A percentile compares a stretch with the other conserved stretches of the same genome.
These are phyloP conservation scores for Lycaon pictus DNA, from an alignment of 2,113 vertebrate species.

Conservation along the genomic window DNA sequence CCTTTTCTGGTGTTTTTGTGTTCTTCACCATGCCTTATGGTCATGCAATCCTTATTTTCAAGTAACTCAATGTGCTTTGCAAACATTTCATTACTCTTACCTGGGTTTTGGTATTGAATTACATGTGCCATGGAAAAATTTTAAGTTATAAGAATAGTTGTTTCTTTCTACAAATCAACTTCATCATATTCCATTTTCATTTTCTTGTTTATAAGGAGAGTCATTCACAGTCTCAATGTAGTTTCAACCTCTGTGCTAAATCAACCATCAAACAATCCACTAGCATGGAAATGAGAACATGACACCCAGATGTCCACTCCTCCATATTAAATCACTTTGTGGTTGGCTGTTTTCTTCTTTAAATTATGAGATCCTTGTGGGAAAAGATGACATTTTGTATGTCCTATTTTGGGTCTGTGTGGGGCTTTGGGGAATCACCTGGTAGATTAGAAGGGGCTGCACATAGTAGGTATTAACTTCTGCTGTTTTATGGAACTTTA, in stretches of 20 bases:
- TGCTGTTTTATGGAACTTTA: not conserved
- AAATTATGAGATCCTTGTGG: not conserved
- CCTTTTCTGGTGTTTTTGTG: not conserved
- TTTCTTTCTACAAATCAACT: not conserved
- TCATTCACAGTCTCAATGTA: not conserved
- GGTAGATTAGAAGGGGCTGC: not conserved
- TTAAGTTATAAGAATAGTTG: not conserved
- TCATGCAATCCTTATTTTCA: not conserved
- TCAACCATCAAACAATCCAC: not conserved
- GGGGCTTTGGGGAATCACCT: not conserved
- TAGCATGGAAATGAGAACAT: not conserved
- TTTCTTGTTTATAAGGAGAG: not conserved
- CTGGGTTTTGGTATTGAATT: not conserved
- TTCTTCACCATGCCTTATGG: not conserved
- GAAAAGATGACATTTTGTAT: not conserved
- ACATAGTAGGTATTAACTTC: not conserved
- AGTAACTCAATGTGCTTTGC: not conserved
- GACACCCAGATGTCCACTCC: not conserved
- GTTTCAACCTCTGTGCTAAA: not conserved
- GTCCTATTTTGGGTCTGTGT: not conserved
- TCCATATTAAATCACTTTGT: not conserved
- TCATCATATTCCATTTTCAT: not conserved
- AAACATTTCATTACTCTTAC: not conserved
- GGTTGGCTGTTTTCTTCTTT: not conserved
- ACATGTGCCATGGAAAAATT: not conserved